These are phyloP conservation scores for Tetramorium bicarinatum DNA, from an alignment of 2,888 invertebrate species.

Conservation along the genomic window DNA sequence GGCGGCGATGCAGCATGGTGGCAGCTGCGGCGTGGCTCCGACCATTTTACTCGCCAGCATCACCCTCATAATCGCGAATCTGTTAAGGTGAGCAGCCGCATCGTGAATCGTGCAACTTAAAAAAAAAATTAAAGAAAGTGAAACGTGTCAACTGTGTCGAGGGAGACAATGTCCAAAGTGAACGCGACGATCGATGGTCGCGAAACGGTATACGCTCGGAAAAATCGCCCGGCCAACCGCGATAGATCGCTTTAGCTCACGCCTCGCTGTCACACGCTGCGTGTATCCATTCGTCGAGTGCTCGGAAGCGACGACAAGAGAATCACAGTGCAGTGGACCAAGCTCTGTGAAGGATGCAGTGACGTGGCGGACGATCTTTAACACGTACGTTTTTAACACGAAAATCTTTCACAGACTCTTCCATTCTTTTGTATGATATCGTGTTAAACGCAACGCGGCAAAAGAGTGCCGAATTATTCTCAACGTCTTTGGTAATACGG, in stretches of 20 bases:
- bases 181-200: constrained; percentile 43
- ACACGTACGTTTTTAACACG: constrained; percentile 69
- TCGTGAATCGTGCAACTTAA: constrained; percentile 67
- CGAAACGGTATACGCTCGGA: constrained; percentile 55
- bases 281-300: constrained; percentile 36
- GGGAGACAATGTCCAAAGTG: constrained; percentile 19
- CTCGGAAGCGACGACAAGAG: constrained; percentile 35
- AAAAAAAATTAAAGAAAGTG: constrained; percentile 7
- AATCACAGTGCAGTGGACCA: constrained; percentile 57
- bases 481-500: background rate
- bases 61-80: constrained; percentile 81
- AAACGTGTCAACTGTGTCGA: constrained; percentile 6
- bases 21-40: constrained; percentile 82
- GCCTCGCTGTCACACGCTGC: constrained; percentile 34
- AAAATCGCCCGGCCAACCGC: constrained; percentile 34
- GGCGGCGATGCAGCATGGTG: constrained; percentile 92
- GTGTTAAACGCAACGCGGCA: constrained; percentile 36
- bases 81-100: constrained; percentile 84
- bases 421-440: constrained; percentile 39
- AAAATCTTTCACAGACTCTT: constrained; percentile 48
- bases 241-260: constrained; percentile 53
- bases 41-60: constrained; percentile 81
- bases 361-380: constrained; percentile 58
- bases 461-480: constrained; percentile 8
- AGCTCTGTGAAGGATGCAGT: constrained; percentile 51